Base-by-base conservation (phyloP, 1,140 invertebrate genomes). In the Panagrolaimus sp. region DNA sequence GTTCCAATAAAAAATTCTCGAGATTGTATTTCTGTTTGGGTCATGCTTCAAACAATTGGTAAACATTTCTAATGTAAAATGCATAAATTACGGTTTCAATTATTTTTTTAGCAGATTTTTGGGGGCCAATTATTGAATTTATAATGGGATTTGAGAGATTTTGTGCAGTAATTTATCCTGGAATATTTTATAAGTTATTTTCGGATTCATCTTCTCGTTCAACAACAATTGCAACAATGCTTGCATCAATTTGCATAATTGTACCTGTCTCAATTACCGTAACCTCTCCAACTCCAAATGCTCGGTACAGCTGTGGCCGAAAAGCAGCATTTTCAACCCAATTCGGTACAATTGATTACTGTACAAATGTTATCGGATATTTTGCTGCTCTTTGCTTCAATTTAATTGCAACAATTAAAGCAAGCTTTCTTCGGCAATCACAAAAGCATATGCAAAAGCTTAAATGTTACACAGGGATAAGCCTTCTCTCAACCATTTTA, bases 221-320 rank as follows among this genome's bases (percentile, higher is more conserved):
- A 38, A 38, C 32, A 7, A 38, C 32, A 7, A 58, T 28, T 4
- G 52, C 28, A 58, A 21, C 52, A 21, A 8, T 58, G 14, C 21
- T 58, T 21, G 52, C 52, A 24, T 26, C 5, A 4, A 3, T 58
- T 1, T 12, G 52, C 5, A 21, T 28, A 1, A 1, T 58, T n/a
- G 17, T 28, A 2, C 52, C 52, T 2, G 52, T 28, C 17, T 4
- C 28, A 1, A 58, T 58, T 28, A 58, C 21, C 52, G 21, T 58
- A 58, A 21, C 17, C 10, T 58, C 21, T 12, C 52, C 52, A 21
- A 58, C 52, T 12, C 52, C 52, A 26, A 58, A 58, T 58, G 52
- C 28, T 0, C 21, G 28, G 17, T 58, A 58, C 17, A 21, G 21
- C 0, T 58, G 52, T 24, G 52, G 52, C 4, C 5, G 52, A 17